Percentiles rank a stretch among this genome's conserved stretches.
Conservation (phyloP, 2,113 vertebrate species). For the Grantiella picta region DNA sequence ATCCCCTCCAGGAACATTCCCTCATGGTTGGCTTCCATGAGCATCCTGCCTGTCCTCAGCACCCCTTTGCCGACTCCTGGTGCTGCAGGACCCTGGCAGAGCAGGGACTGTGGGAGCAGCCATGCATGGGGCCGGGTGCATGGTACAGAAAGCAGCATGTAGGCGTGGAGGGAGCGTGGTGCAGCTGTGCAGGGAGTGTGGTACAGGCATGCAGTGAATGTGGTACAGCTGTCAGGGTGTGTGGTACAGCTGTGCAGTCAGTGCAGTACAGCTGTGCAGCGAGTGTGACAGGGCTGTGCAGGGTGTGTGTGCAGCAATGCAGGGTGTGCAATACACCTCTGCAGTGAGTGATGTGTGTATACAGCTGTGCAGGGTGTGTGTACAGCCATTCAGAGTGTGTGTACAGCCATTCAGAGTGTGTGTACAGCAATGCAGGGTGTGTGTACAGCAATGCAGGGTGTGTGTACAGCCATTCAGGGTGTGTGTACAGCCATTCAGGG, state of each 20-base stretch:
- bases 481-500: neutral
- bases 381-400: too few species aligned
- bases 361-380: neutral
- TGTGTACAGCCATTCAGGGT: neutral
- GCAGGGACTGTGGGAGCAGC: accelerated
- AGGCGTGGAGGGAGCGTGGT: neutral
- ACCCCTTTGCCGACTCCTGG: accelerated
- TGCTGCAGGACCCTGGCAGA: neutral
- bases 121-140: accelerated
- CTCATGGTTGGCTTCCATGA: accelerated
- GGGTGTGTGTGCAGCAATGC: too few species aligned
- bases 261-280: neutral
- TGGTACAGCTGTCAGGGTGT: neutral
- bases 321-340: too few species aligned
- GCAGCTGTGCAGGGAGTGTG: accelerated
- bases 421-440: neutral
- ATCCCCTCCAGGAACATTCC: neutral
- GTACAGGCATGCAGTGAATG: neutral
- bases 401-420: too few species aligned
- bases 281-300: accelerated
- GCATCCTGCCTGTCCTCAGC: neutral
- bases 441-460: neutral
- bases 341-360: too few species aligned
- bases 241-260: too few species aligned
- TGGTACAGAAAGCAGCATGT: accelerated